Percentiles rank a stretch among this genome's conserved stretches.
Evolutionary conservation across 2,113 vertebrate species (phyloP).

Genomic region (Eptesicus fuscus): DNA sequence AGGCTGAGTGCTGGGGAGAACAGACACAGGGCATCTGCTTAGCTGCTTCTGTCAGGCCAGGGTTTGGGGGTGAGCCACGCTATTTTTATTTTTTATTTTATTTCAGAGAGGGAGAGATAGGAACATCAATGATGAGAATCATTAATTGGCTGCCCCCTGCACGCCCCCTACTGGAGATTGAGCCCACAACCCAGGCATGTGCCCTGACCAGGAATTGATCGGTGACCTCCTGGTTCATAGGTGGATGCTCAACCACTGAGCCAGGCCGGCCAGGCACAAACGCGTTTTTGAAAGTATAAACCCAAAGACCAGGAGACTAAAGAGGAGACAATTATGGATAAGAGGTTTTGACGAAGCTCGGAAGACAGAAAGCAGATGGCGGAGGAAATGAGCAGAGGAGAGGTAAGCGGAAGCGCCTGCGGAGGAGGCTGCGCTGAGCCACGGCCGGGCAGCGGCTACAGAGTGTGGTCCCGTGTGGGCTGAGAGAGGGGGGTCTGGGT

Average conservation of each 20-base stretch:
- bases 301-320: neutral
- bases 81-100: too few species aligned
- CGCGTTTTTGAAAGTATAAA: slow-evolving; percentile 28
- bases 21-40: neutral
- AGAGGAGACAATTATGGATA: slow-evolving; percentile 37
- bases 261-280: neutral
- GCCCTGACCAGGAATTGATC: too few species aligned
- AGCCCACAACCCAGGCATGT: too few species aligned
- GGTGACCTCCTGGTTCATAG: too few species aligned
- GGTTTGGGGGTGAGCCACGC: neutral
- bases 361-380: slow-evolving; percentile 48
- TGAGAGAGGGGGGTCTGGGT: neutral
- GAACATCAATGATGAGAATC: too few species aligned
- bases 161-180: too few species aligned
- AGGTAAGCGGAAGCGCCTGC: neutral
- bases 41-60: neutral
- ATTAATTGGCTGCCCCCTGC: too few species aligned
- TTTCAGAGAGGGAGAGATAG: too few species aligned
- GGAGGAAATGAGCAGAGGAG: neutral
- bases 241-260: too few species aligned
- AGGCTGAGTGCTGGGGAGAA: neutral
- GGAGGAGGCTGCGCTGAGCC: neutral
- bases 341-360: slow-evolving; percentile 10
- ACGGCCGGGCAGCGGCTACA: neutral
- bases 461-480: neutral